These are phyloP conservation scores for Moxostoma hubbsi DNA, from an alignment of 2,797 vertebrate genomes.

Conservation along the genomic window DNA sequence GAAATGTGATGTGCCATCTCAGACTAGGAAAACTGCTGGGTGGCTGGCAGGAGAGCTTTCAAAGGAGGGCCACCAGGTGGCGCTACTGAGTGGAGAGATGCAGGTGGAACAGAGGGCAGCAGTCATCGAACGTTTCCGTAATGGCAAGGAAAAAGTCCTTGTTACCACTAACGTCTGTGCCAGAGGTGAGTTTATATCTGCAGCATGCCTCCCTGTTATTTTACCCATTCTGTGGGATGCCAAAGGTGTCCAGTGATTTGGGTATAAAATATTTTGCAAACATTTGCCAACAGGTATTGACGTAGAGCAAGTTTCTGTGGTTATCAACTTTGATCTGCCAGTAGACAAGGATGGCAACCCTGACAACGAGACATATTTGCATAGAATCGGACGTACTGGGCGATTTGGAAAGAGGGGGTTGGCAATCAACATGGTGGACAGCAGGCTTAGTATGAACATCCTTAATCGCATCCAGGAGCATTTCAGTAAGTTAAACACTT, in stretches of 20 bases:
- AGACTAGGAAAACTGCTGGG: constrained; percentile 92
- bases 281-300: constrained; percentile 82
- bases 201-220: too few relatives aligned
- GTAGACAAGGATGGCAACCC: constrained; percentile 96
- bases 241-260: background rate
- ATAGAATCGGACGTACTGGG: constrained; percentile 93
- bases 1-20: constrained; percentile 31
- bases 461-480: constrained; percentile 96
- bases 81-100: constrained; percentile 95
- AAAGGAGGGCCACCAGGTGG: constrained; percentile 91
- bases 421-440: constrained; percentile 98
- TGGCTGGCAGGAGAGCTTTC: constrained; percentile 94
- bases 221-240: too few relatives aligned
- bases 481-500: constrained; percentile 84
- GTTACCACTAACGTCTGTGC: constrained; percentile 96
- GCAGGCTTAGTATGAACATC: constrained; percentile 96
- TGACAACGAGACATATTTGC: constrained; percentile 94
- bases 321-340: constrained; percentile 96
- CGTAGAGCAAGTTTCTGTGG: constrained; percentile 95
- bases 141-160: constrained; percentile 96
- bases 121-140: constrained; percentile 92
- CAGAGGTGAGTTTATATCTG: constrained; percentile 70
- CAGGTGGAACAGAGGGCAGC: constrained; percentile 96
- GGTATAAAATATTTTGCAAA: background rate
- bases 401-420: constrained; percentile 94